Evolutionary conservation across 2,888 invertebrate genomes (phyloP).

Genomic region (Lutraria lutraria): DNA sequence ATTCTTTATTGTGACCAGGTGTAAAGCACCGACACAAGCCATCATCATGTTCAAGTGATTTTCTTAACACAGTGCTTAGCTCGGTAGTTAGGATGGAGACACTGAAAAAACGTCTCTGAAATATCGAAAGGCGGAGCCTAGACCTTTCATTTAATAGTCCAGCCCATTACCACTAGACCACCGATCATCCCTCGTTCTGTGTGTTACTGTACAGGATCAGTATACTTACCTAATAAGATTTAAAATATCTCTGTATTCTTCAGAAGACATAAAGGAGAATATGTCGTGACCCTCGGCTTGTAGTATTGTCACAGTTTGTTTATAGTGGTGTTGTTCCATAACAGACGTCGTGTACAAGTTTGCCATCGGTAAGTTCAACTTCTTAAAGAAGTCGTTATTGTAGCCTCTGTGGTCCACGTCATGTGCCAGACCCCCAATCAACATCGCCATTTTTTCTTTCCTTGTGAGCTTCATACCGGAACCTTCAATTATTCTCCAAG

Average conservation of each 20-base stretch:
- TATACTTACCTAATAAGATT: slow-evolving; percentile 68
- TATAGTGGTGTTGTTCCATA: slow-evolving; percentile 83
- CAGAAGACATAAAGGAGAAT: slow-evolving; percentile 71
- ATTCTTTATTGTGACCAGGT: no score
- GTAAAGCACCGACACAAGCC: no score
- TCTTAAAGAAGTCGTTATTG: slow-evolving; percentile 80
- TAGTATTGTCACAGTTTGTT: slow-evolving; percentile 78
- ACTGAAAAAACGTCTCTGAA: no score
- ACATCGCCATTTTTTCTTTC: slow-evolving; percentile 74
- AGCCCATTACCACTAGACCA: no score
- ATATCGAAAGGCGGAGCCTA: no score
- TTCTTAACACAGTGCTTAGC: no score
- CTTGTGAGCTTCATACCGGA: slow-evolving; percentile 60
- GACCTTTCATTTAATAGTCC: no score
- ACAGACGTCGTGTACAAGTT: slow-evolving; percentile 80
- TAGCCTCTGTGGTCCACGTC: slow-evolving; percentile 82
- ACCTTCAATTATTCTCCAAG: slow-evolving; percentile 73
- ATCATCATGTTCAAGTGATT: no score
- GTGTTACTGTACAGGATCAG: not conserved
- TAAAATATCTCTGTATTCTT: slow-evolving; percentile 75
- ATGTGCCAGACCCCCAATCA: slow-evolving; percentile 79
- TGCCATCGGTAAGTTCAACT: slow-evolving; percentile 78
- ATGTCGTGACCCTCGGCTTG: slow-evolving; percentile 79
- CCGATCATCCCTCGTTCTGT: no score
- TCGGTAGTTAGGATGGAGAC: no score